Evolutionary conservation across 2,888 invertebrate genomes (phyloP).

Genomic region (Camponotus fellah): DNA sequence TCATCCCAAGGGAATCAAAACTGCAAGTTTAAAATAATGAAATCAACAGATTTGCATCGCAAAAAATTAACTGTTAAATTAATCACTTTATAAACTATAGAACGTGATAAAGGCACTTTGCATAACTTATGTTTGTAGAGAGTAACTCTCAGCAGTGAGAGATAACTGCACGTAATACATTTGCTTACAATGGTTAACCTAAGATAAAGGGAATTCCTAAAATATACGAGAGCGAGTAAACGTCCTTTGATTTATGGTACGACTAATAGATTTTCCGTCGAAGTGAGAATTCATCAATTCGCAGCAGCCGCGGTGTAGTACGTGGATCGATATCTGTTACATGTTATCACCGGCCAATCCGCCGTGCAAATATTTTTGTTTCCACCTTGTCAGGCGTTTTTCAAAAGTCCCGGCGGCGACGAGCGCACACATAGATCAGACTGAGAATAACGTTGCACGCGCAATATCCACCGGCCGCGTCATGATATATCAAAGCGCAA

Average conservation of each 20-base stretch:
- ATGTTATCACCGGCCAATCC: conserved; percentile 33
- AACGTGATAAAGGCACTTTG: conserved; percentile 27
- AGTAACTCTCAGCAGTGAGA: conserved; percentile 31
- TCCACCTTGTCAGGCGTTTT: conserved; percentile 56
- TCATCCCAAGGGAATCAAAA: conserved; percentile 54
- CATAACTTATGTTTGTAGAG: conserved; percentile 27
- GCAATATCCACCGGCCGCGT: conserved; percentile 60
- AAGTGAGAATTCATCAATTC: conserved; percentile 53
- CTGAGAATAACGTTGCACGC: conserved; percentile 60
- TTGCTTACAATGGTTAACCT: conserved; percentile 40
- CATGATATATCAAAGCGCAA: conserved; percentile 66
- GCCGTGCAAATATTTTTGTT: conserved; percentile 54
- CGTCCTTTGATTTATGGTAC: conserved; percentile 52
- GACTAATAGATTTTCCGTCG: conserved; percentile 46
- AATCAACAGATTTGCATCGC: conserved; percentile 31
- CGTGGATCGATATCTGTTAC: conserved; percentile 36
- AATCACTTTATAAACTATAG: conserved; percentile 31
- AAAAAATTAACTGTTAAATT: conserved; percentile 20
- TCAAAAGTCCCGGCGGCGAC: conserved; percentile 30
- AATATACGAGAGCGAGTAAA: conserved; percentile 28
- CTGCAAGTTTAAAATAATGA: conserved; percentile 57
- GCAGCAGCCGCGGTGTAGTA: conserved; percentile 23
- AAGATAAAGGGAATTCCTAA: conserved; percentile 36
- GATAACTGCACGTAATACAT: conserved; percentile 42
- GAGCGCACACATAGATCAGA: conserved; percentile 61